phyloP scores from a whole-genome alignment of 2,888 invertebrate genomes.

The Dryadula phaetusa region DNA sequence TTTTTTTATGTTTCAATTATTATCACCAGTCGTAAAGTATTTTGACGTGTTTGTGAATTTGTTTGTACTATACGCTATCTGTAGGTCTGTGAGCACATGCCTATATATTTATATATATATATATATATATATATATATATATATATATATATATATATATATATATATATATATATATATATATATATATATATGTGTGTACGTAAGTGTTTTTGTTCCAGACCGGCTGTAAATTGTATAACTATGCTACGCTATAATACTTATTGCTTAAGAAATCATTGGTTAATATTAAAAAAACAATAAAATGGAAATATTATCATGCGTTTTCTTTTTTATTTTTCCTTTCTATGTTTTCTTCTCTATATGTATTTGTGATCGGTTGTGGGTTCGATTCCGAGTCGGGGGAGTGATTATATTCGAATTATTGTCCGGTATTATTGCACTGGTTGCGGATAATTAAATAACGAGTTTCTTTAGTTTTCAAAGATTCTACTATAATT shows the following conservation, averaged over 20 bases:
- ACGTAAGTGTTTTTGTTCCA: constrained; percentile 39
- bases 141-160: constrained; percentile 22
- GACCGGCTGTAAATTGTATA: constrained; percentile 53
- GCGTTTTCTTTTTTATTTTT: constrained; percentile 11
- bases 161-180: constrained; percentile 31
- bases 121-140: constrained; percentile 36
- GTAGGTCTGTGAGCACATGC: constrained; percentile 26
- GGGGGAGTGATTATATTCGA: no score
- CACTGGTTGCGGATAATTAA: no score
- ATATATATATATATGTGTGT: constrained; percentile 34
- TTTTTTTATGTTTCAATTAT: no score
- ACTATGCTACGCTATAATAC: constrained; percentile 72
- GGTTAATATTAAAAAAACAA: constrained; percentile 79
- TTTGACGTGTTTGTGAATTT: constrained; percentile 60
- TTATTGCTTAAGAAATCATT: constrained; percentile 78
- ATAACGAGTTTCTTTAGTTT: no score
- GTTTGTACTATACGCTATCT: constrained; percentile 62
- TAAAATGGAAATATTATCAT: constrained; percentile 59
- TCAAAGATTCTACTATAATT: no score
- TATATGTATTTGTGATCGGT: no score
- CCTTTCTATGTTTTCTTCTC: background rate
- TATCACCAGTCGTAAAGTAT: constrained; percentile 31
- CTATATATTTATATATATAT: no score
- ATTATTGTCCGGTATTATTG: no score
- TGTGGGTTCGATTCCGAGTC: no score